Conservation (phyloP, 2,797 vertebrate genomes). For the Melopsittacus undulatus region DNA sequence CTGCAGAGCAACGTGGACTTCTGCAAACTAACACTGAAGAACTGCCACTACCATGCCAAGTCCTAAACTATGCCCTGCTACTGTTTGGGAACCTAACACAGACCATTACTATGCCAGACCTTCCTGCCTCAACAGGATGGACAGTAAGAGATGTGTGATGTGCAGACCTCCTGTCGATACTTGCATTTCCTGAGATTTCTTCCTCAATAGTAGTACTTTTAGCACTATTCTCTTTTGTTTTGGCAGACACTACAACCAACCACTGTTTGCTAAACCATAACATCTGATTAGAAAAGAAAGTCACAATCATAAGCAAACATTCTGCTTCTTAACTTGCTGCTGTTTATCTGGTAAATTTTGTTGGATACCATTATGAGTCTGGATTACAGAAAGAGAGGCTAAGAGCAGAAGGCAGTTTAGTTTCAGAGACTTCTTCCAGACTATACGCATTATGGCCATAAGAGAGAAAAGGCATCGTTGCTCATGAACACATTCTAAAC, state of each 20-base stretch:
- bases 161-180: background rate
- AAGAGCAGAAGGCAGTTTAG: background rate
- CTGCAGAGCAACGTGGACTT: background rate
- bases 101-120: background rate
- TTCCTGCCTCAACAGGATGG: background rate
- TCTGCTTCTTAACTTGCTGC: background rate
- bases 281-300: background rate
- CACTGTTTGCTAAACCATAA: background rate
- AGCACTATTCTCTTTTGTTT: background rate
- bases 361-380: background rate
- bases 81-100: rapidly evolving
- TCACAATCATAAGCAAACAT: background rate
- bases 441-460: background rate
- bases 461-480: slow-evolving; percentile 15
- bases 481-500: slow-evolving; percentile 57
- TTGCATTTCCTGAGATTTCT: background rate
- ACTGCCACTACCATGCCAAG: background rate
- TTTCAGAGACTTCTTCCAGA: slow-evolving; percentile 43
- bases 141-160: rapidly evolving
- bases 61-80: background rate
- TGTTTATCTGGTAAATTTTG: background rate
- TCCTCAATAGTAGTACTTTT: background rate
- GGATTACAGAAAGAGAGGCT: background rate
- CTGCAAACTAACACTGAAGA: background rate
- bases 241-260: background rate